Base-by-base conservation (phyloP, 2,113 vertebrate genomes). In the Xiphophorus maculatus region DNA sequence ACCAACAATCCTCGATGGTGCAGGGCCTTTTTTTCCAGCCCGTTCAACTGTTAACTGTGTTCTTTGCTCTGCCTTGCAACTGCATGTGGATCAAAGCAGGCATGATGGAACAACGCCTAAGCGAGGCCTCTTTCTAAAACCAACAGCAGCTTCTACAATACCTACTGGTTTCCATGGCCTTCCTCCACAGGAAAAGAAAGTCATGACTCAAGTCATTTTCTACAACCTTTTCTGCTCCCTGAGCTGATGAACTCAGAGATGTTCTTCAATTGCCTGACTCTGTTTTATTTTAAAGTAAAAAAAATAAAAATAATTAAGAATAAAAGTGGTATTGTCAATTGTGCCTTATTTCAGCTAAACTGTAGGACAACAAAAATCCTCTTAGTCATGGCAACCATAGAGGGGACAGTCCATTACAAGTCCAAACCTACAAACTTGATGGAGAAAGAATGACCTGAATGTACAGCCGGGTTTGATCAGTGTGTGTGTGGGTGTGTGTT, bases 41-140 rank as follows among this genome's bases (percentile, higher is more conserved):
- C 94, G 90, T 66, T 96, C 90, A 94, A 93, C 95, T 94, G 93
- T 94, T 95, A 94, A 95, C 85, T 91, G 90, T 87, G 91, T 73
- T 90, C 85, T 95, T 95, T 95, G 94, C 71, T 87, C 86, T 86
- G 89, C 95, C 91, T 90, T 89, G 92, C 86, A 90, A 96, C 94
- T 93, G 95, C 92, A 94, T 71, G 78, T 48, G 87, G 93, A 94
- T 93, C 91, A 84, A 87, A 95, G 92, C 88, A 90, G 90, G 91
- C 81, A 82, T 66, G 58, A 93, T 89, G 89, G 91, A 92, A 90
- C 81, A 90, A 81, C 80, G 90, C 7, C 83, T 91, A 86, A 84
- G 74, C 51, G 78, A 90, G 90, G 91, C 91, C 92, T 94, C 88
- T 70, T 90, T 89, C 76, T 68, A 90, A 95, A 93, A 90, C 80